A percentile compares a stretch with the other conserved stretches of the same genome.
Conservation (phyloP, 1,140 invertebrate species). For the Calliphora vicina region DNA sequence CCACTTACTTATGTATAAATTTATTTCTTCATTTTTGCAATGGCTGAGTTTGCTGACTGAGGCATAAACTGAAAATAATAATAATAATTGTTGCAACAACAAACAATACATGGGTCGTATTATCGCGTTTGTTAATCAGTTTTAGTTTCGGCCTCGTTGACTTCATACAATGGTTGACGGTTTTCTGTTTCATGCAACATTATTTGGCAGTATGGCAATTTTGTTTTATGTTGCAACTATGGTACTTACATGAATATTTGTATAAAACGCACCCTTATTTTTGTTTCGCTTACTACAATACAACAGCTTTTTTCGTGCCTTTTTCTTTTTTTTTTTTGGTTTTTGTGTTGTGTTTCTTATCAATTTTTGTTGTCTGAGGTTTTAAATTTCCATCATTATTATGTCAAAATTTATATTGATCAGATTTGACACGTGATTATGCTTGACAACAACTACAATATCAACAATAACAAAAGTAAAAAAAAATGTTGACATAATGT, state of each 20-base stretch:
- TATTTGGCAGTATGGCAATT: background rate
- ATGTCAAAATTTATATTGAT: conserved; percentile 32
- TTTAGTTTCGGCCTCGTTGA: conserved; percentile 25
- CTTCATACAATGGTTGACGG: conserved; percentile 7
- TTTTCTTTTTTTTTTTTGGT: background rate
- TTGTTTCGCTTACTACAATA: background rate
- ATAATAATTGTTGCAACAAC: conserved; percentile 24
- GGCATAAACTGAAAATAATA: too few relatives aligned
- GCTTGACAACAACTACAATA: too few relatives aligned
- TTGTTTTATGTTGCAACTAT: background rate
- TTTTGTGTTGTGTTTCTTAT: background rate
- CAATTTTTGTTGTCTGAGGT: conserved; percentile 18
- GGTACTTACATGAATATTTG: background rate
- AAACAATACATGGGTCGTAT: background rate
- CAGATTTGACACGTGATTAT: conserved; percentile 26
- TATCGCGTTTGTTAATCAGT: conserved; percentile 32
- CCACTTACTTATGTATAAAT: background rate
- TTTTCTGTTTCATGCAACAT: background rate
- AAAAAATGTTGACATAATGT: background rate
- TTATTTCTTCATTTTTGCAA: background rate
- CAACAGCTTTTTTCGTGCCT: too few relatives aligned
- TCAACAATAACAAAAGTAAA: background rate
- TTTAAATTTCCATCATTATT: conserved; percentile 25
- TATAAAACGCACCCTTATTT: background rate
- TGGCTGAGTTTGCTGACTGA: background rate